A percentile compares a stretch with the other conserved stretches of the same genome.
phyloP scores from a whole-genome alignment of 2,888 invertebrate species.

The Augiades crinisus region DNA sequence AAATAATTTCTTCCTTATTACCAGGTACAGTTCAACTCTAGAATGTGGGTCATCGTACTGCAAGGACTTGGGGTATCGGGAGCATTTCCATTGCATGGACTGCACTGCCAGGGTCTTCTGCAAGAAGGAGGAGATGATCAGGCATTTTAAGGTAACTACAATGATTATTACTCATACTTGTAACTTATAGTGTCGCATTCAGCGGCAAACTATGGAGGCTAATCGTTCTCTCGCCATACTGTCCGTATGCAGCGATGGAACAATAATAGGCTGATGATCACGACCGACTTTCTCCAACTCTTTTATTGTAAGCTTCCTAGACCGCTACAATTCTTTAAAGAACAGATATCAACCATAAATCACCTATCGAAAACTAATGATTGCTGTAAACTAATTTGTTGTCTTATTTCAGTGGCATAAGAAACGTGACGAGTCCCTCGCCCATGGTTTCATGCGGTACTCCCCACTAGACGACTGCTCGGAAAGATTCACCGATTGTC shows the following conservation, averaged over 20 bases:
- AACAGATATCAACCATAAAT: no score
- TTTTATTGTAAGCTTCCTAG: no score
- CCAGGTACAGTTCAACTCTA: constrained; percentile 86
- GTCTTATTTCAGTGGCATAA: constrained; percentile 92
- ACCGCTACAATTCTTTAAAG: no score
- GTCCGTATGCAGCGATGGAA: no score
- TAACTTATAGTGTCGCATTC: no score
- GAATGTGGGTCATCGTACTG: constrained; percentile 93
- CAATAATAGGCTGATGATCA: no score
- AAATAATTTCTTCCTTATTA: neutral
- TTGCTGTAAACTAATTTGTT: neutral
- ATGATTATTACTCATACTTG: constrained; percentile 6
- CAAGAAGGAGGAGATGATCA: constrained; percentile 99
- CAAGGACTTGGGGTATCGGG: constrained; percentile 93
- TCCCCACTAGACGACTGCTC: constrained; percentile 97
- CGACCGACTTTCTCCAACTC: no score
- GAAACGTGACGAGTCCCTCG: constrained; percentile 97
- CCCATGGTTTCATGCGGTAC: constrained; percentile 97
- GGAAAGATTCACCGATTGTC: constrained; percentile 91
- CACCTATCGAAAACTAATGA: no score
- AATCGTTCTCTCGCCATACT: no score
- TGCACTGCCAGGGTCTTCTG: constrained; percentile 92
- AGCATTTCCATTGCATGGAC: constrained; percentile 95
- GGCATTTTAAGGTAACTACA: constrained; percentile 94
- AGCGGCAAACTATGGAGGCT: no score